A percentile compares a stretch with the other conserved stretches of the same genome.
Conservation (phyloP, 2,888 invertebrate species). For the Aricia artaxerxes region DNA sequence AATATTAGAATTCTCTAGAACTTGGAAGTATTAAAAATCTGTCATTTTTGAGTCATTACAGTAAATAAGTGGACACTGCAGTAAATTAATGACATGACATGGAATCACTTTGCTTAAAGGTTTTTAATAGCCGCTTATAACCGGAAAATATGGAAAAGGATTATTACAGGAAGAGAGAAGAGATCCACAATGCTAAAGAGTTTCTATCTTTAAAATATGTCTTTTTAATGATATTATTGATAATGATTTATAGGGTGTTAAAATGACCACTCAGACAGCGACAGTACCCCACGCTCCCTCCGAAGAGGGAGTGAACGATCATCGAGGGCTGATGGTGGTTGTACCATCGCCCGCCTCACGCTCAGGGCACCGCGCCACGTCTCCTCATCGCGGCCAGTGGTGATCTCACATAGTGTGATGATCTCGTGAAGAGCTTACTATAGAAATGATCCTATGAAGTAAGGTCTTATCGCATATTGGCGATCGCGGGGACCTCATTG, state of each 20-base stretch:
- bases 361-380: slow-evolving; percentile 48
- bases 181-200: no score
- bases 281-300: slow-evolving; percentile 46
- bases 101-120: no score
- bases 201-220: no score
- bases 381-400: slow-evolving; percentile 50
- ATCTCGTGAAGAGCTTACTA: slow-evolving; percentile 53
- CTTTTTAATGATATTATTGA: no score
- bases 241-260: not conserved
- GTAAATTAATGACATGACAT: no score
- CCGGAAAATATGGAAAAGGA: no score
- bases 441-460: slow-evolving; percentile 53
- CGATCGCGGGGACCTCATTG: not conserved
- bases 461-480: slow-evolving; percentile 41
- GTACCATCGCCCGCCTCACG: slow-evolving; percentile 49
- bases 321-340: slow-evolving; percentile 48
- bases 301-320: slow-evolving; percentile 49
- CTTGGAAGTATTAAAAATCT: no score
- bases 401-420: slow-evolving; percentile 49
- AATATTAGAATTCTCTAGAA: no score
- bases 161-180: no score
- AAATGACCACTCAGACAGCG: slow-evolving; percentile 48
- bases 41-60: no score
- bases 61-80: no score
- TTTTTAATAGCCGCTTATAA: no score